These are phyloP conservation scores for Drosophila pseudoobscura DNA, from an alignment of 1,140 invertebrate genomes.

Conservation along the genomic window DNA sequence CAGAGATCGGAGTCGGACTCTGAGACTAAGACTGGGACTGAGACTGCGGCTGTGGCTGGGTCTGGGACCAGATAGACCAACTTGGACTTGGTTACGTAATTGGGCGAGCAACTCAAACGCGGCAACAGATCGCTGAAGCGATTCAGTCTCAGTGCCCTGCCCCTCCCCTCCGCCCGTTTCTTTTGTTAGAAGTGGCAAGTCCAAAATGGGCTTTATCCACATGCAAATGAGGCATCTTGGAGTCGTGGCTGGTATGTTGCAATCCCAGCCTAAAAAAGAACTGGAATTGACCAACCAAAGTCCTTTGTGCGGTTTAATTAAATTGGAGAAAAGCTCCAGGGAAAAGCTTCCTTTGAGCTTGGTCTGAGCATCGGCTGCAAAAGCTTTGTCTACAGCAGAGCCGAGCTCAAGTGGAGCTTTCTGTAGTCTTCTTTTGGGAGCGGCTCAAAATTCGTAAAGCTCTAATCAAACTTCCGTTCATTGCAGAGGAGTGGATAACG, in stretches of 20 bases:
- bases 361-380: slow-evolving; percentile 22
- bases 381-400: neutral
- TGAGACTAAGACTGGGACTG: too few relatives aligned
- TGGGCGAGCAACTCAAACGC: slow-evolving; percentile 55
- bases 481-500: slow-evolving; percentile 95
- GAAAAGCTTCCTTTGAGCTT: slow-evolving; percentile 33
- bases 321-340: slow-evolving; percentile 13
- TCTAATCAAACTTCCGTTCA: neutral
- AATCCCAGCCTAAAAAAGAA: slow-evolving; percentile 29
- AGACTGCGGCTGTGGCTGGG: neutral
- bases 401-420: neutral
- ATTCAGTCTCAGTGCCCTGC: slow-evolving; percentile 34
- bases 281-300: slow-evolving; percentile 18
- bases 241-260: slow-evolving; percentile 11
- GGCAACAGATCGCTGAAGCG: slow-evolving; percentile 61
- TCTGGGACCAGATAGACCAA: slow-evolving; percentile 28
- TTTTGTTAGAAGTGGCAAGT: slow-evolving; percentile 52
- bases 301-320: slow-evolving; percentile 27
- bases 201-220: slow-evolving; percentile 54
- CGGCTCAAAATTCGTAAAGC: slow-evolving; percentile 16
- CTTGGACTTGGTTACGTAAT: slow-evolving; percentile 56
- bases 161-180: slow-evolving; percentile 10
- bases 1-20: slow-evolving; percentile 5
- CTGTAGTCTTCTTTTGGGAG: slow-evolving; percentile 40
- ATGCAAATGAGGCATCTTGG: slow-evolving; percentile 54